A percentile compares a stretch with the other conserved stretches of the same genome.
Conservation (phyloP, 2,797 vertebrate species). For the Channallabes apus region DNA sequence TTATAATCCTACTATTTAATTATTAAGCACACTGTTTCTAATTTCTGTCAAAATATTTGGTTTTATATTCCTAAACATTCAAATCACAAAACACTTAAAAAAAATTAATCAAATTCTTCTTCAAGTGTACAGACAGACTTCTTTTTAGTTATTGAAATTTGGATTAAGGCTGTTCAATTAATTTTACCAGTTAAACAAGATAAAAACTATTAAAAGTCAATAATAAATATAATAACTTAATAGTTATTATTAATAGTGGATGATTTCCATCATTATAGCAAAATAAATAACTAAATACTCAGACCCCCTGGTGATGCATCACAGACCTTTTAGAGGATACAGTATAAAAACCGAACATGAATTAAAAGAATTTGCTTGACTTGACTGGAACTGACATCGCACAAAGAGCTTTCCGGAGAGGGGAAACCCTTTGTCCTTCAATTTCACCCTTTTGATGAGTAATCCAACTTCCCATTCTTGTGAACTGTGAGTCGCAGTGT, state of each 20-base stretch:
- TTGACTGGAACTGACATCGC: conserved; percentile 16
- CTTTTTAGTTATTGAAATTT: background rate
- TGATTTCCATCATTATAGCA: background rate
- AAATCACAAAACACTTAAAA: background rate
- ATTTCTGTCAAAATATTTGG: background rate
- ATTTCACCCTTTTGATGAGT: conserved; percentile 46
- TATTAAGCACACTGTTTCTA: background rate
- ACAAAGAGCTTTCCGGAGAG: background rate
- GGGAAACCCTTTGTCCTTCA: conserved; percentile 44
- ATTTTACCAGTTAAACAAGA: background rate
- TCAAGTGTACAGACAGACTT: background rate
- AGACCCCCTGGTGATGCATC: background rate
- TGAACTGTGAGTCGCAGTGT: conserved; percentile 18
- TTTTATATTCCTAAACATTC: background rate
- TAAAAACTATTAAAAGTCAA: background rate
- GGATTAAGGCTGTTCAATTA: background rate
- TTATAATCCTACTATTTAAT: background rate
- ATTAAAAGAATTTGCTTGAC: background rate
- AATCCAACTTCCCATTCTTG: conserved; percentile 48
- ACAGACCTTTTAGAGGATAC: background rate
- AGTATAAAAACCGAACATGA: background rate
- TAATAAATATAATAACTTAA: background rate
- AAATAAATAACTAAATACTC: background rate
- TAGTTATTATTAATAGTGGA: background rate
- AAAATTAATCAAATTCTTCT: background rate